A percentile compares a stretch with the other conserved stretches of the same genome.
Conservation (phyloP, 2,113 vertebrate genomes). For the Pangasianodon hypophthalmus region DNA sequence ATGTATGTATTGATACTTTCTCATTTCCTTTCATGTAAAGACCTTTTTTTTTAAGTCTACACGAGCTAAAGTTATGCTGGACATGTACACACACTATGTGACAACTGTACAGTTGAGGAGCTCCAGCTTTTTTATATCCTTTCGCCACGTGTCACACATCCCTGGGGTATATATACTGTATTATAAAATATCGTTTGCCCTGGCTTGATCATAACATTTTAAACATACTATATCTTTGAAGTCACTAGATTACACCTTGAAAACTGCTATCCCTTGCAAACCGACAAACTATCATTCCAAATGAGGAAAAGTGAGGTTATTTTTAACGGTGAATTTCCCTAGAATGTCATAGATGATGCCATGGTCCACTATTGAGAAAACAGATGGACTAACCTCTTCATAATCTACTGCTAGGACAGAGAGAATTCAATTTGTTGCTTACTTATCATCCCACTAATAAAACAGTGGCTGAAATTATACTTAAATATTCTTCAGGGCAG, state of each 20-base stretch:
- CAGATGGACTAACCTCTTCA: neutral
- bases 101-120: neutral
- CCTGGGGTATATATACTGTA: neutral
- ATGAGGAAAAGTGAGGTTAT: neutral
- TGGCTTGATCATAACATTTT: neutral
- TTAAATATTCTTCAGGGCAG: neutral
- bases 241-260: neutral
- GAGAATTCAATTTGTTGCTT: neutral
- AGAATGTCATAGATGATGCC: neutral
- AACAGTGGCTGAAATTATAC: neutral
- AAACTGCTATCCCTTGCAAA: neutral
- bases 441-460: neutral
- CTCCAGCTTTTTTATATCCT: too few relatives aligned
- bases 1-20: neutral
- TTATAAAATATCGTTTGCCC: neutral
- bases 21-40: too few relatives aligned
- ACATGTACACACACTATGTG: neutral
- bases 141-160: too few relatives aligned
- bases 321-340: neutral
- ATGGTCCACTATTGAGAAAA: neutral
- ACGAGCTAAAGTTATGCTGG: neutral
- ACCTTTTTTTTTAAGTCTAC: too few relatives aligned
- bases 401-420: neutral
- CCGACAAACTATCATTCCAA: neutral
- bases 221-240: neutral